Conservation (phyloP, 2,797 vertebrate species). For the Sebastes matsubarae region DNA sequence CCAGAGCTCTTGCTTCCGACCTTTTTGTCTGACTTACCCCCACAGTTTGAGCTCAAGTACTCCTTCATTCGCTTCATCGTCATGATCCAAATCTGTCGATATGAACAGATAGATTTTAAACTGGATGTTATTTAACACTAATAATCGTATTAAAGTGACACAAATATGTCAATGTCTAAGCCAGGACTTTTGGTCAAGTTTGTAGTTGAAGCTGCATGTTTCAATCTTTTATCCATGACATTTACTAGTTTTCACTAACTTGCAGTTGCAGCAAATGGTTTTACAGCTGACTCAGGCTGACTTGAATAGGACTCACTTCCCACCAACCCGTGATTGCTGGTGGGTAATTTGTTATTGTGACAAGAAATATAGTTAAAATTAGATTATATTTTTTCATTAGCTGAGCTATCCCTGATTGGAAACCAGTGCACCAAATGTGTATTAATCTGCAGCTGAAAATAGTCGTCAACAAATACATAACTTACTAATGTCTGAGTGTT, state of each 20-base stretch:
- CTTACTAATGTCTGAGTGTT: background rate
- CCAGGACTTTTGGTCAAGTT: background rate
- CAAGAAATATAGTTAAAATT: background rate
- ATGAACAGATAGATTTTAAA: background rate
- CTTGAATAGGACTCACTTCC: too few species aligned
- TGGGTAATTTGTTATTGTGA: background rate
- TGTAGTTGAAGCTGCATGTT: too few species aligned
- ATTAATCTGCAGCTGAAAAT: background rate
- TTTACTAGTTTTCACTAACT: too few species aligned
- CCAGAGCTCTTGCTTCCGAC: too few species aligned
- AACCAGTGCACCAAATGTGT: background rate
- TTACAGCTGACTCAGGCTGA: too few species aligned
- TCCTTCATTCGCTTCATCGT: too few species aligned
- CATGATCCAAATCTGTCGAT: background rate
- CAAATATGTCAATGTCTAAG: background rate
- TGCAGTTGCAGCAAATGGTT: too few species aligned
- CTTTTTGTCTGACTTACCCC: too few species aligned
- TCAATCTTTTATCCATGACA: too few species aligned
- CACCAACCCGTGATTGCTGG: background rate
- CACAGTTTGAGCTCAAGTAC: too few species aligned
- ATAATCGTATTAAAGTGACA: background rate
- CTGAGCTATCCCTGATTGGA: background rate
- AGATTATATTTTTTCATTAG: background rate
- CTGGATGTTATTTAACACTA: background rate
- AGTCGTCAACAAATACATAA: background rate